phyloP scores from a whole-genome alignment of 1,140 invertebrate genomes.

The Oreohelix idahoensis region DNA sequence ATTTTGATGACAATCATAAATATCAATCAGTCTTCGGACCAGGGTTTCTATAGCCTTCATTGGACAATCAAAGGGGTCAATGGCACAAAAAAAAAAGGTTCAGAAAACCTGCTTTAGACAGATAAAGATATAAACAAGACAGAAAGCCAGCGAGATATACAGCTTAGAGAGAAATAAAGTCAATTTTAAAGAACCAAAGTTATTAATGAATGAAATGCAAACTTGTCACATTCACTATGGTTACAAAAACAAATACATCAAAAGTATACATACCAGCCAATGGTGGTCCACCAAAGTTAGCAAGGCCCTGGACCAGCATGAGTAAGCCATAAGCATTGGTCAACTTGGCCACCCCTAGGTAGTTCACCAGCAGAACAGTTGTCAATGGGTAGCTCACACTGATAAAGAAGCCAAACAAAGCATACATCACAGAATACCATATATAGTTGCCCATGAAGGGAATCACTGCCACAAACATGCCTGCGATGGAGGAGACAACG shows the following conservation, averaged over 20 bases:
- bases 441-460: slow-evolving; percentile 56
- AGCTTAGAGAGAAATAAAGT: too few relatives aligned
- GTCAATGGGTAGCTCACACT: slow-evolving; percentile 70
- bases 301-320: slow-evolving; percentile 70
- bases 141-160: too few relatives aligned
- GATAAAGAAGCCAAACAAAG: slow-evolving; percentile 69
- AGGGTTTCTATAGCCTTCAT: too few relatives aligned
- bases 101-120: too few relatives aligned
- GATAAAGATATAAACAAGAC: too few relatives aligned
- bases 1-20: too few relatives aligned
- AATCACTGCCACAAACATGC: slow-evolving; percentile 56
- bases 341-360: slow-evolving; percentile 68
- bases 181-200: too few relatives aligned
- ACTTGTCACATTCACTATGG: too few relatives aligned
- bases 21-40: too few relatives aligned
- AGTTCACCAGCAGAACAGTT: slow-evolving; percentile 69
- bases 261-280: slow-evolving; percentile 62
- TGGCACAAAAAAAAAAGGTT: too few relatives aligned
- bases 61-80: too few relatives aligned
- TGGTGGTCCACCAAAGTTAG: slow-evolving; percentile 69
- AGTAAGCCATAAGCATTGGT: slow-evolving; percentile 71
- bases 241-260: background rate
- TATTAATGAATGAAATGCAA: too few relatives aligned
- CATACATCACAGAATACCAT: slow-evolving; percentile 53
- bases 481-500: slow-evolving; percentile 56